Conservation (phyloP, 2,888 invertebrate genomes). For the Panopea generosa region DNA sequence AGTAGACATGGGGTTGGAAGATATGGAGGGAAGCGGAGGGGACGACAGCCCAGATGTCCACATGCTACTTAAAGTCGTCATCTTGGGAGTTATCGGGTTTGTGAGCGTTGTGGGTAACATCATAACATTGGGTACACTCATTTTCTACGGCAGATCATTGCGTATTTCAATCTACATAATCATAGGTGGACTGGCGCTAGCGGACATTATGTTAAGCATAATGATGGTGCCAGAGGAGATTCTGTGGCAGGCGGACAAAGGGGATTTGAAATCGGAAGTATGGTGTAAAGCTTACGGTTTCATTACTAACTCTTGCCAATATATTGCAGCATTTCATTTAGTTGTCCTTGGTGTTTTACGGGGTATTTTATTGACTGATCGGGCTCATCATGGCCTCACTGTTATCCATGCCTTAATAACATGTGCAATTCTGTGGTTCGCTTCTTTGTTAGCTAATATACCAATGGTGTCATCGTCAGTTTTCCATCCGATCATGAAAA, state of each 20-base stretch:
- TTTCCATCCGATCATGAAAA: slow-evolving; percentile 26
- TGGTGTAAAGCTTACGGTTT: slow-evolving; percentile 74
- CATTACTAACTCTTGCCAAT: slow-evolving; percentile 63
- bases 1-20: slow-evolving; percentile 15
- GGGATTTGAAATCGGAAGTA: slow-evolving; percentile 52
- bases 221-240: slow-evolving; percentile 75
- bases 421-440: slow-evolving; percentile 66
- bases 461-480: slow-evolving; percentile 65
- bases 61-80: slow-evolving; percentile 69
- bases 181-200: slow-evolving; percentile 73
- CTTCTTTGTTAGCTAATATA: slow-evolving; percentile 70
- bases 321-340: slow-evolving; percentile 74
- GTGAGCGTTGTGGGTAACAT: slow-evolving; percentile 75
- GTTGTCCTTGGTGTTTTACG: slow-evolving; percentile 76
- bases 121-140: slow-evolving; percentile 73
- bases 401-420: slow-evolving; percentile 68
- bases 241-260: slow-evolving; percentile 63
- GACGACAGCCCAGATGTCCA: slow-evolving; percentile 49
- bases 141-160: slow-evolving; percentile 62
- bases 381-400: slow-evolving; percentile 67
- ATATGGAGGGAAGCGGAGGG: slow-evolving; percentile 28
- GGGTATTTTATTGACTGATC: slow-evolving; percentile 74
- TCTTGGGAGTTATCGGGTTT: slow-evolving; percentile 73
- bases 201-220: slow-evolving; percentile 70
- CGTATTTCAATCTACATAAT: slow-evolving; percentile 74